A percentile compares a stretch with the other conserved stretches of the same genome.
Evolutionary conservation across 53 echinoderm and acorn worm genomes (phyloP).

Genomic region (Zoroaster sp.): DNA sequence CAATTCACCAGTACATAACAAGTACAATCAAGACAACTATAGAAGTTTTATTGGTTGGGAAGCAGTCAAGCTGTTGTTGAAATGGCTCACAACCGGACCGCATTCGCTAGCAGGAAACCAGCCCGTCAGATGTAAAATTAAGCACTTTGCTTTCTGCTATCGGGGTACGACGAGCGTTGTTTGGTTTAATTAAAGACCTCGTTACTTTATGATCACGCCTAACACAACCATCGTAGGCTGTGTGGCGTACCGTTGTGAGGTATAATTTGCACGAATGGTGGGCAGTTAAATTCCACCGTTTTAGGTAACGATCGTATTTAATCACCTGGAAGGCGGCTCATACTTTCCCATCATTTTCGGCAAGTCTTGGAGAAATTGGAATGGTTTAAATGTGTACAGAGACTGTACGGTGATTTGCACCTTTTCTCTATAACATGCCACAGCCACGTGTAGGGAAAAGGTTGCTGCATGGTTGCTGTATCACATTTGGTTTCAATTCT

Average conservation of each 20-base stretch:
- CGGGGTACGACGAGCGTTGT: not conserved
- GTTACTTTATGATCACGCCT: not conserved
- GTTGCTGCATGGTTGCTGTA: not conserved
- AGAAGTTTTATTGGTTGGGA: conserved; percentile 35
- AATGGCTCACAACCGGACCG: not conserved
- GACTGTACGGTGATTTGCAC: not conserved
- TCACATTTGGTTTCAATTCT: not conserved
- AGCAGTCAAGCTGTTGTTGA: conserved; percentile 24
- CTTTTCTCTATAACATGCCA: not conserved
- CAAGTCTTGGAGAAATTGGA: conserved; percentile 16
- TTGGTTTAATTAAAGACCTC: conserved; percentile 37
- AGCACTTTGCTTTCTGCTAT: not conserved
- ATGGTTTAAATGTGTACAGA: not conserved
- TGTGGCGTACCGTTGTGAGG: not conserved
- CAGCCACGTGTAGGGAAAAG: not conserved
- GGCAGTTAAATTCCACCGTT: conserved; percentile 37
- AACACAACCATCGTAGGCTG: not conserved
- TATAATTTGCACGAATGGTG: conserved; percentile 16
- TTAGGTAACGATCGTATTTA: conserved; percentile 35
- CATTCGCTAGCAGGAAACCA: not conserved
- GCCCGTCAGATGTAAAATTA: not conserved
- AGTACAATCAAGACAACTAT: not conserved
- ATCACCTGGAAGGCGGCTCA: conserved; percentile 18
- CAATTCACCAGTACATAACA: not conserved
- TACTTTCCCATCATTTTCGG: conserved; percentile 34